Evolutionary conservation across 2,113 vertebrate species (phyloP).

Genomic region (Trogon surrucura): DNA sequence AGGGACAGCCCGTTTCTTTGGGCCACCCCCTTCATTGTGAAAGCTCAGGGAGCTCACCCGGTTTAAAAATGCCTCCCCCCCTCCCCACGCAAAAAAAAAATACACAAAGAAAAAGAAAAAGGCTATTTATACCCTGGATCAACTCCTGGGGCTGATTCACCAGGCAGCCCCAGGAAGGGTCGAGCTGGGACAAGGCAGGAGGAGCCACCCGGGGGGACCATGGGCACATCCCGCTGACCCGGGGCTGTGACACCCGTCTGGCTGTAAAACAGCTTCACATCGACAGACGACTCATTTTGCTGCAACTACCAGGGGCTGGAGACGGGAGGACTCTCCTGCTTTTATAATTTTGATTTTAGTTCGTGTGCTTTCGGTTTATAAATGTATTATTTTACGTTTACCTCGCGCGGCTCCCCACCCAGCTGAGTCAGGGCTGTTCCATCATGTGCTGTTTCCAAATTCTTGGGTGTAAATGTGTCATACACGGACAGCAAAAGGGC

Average conservation of each 20-base stretch:
- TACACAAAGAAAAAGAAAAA: background rate
- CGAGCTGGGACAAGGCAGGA: background rate
- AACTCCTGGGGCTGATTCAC: background rate
- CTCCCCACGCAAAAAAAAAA: background rate
- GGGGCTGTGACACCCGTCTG: accelerated
- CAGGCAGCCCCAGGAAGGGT: accelerated
- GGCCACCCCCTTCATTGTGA: slow-evolving; percentile 22
- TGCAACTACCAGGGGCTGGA: background rate
- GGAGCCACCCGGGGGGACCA: background rate
- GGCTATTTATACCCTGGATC: slow-evolving; percentile 19
- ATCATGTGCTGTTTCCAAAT: background rate
- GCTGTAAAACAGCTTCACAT: background rate
- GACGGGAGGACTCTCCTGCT: background rate
- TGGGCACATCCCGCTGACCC: accelerated
- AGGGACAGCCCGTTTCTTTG: background rate
- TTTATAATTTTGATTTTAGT: background rate
- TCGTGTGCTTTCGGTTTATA: background rate
- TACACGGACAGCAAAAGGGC: background rate
- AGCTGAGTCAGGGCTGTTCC: background rate
- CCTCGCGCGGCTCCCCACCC: background rate
- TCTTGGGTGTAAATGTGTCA: background rate
- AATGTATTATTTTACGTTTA: background rate
- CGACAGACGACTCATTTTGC: background rate
- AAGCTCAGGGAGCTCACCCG: slow-evolving; percentile 34
- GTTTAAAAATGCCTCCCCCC: slow-evolving; percentile 26